Evolutionary conservation across 2,113 vertebrate genomes (phyloP).

Genomic region (Hippocampus zosterae): DNA sequence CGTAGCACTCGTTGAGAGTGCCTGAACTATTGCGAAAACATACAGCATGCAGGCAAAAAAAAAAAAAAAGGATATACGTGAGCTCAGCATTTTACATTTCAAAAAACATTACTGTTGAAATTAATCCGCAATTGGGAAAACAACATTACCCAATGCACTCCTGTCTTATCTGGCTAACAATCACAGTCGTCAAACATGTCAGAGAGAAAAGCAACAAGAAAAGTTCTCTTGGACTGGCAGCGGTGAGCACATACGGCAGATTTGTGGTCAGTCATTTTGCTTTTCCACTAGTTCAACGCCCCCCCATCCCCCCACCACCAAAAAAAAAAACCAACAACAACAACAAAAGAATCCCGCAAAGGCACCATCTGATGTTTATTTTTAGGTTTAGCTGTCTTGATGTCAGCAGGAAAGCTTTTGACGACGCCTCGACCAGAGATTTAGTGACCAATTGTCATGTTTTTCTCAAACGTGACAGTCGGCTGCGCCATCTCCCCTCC

Average conservation of each 20-base stretch:
- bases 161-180: constrained; percentile 53
- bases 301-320: background rate
- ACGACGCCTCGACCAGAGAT: constrained; percentile 48
- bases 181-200: constrained; percentile 44
- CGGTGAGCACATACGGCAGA: constrained; percentile 21
- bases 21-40: constrained; percentile 58
- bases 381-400: constrained; percentile 20
- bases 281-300: constrained; percentile 23
- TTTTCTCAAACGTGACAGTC: constrained; percentile 53
- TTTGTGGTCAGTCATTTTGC: constrained; percentile 36
- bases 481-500: constrained; percentile 43
- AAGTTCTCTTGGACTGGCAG: constrained; percentile 39
- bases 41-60: constrained; percentile 35
- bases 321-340: constrained; percentile 8
- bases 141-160: constrained; percentile 50
- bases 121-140: constrained; percentile 33
- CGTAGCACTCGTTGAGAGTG: constrained; percentile 52
- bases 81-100: constrained; percentile 35
- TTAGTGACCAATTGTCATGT: constrained; percentile 31
- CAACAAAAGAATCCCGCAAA: constrained; percentile 4
- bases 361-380: constrained; percentile 29
- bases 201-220: constrained; percentile 39
- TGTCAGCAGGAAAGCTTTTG: constrained; percentile 23
- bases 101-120: constrained; percentile 36
- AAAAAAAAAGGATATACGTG: constrained; percentile 24